Evolutionary conservation across 2,888 invertebrate genomes (phyloP).

Genomic region (Melanostoma scalare): DNA sequence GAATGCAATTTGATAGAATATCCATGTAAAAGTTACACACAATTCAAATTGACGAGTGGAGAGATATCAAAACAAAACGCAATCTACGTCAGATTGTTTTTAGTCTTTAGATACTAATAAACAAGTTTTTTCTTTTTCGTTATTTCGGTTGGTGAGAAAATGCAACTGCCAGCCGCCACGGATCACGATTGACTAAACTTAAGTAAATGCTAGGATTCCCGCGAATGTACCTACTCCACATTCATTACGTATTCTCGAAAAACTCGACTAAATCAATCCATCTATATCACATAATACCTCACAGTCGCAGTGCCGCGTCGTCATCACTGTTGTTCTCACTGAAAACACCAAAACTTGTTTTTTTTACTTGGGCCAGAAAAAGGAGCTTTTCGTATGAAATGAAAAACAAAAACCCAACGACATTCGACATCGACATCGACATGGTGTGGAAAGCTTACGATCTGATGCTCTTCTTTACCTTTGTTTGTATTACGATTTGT

Average conservation of each 20-base stretch:
- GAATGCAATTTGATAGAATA: conserved; percentile 10
- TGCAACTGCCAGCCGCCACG: conserved; percentile 82
- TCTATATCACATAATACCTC: conserved; percentile 73
- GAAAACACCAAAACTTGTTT: conserved; percentile 54
- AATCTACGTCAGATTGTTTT: conserved; percentile 22
- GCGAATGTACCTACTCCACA: conserved; percentile 71
- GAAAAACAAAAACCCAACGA: conserved; percentile 45
- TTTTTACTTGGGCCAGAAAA: conserved; percentile 47
- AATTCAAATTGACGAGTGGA: conserved; percentile 14
- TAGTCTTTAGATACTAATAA: conserved; percentile 21
- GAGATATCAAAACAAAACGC: conserved; percentile 11
- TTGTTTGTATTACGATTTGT: conserved; percentile 15
- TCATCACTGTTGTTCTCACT: conserved; percentile 68
- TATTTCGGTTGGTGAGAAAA: conserved; percentile 74
- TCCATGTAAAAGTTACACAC: neutral
- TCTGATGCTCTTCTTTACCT: conserved; percentile 39
- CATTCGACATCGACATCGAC: neutral
- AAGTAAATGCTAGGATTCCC: conserved; percentile 81
- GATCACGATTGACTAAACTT: conserved; percentile 82
- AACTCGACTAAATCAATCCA: conserved; percentile 70
- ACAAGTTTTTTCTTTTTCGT: conserved; percentile 13
- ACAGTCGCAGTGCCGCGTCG: conserved; percentile 61
- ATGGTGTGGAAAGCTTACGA: conserved; percentile 30
- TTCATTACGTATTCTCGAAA: conserved; percentile 73
- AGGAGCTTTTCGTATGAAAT: conserved; percentile 61